Evolutionary conservation across 2,113 vertebrate species (phyloP), one percentile per base, ranked within the genome.

Genomic region (Pardalotus punctatus): DNA sequence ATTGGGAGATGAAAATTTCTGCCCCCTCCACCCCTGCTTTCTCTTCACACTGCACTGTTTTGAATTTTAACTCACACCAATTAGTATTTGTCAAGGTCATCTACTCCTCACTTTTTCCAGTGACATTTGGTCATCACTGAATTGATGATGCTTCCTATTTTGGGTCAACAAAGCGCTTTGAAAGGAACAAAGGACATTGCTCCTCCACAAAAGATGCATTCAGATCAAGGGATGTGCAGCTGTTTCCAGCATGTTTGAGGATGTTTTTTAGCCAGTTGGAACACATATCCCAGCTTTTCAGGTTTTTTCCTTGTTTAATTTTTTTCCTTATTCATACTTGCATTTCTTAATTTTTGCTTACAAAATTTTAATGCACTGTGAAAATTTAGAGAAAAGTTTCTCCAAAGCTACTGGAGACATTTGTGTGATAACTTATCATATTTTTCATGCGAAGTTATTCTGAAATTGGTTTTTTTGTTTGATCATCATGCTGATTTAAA

Each of bases 11-110:
- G 4, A 79, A n/a, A 47, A 66, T 45, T 72, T 74, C 27, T 60
- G 23, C 22, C 7, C 21, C 1, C 6, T 7, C 8, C 1, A 0
- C 3, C 7, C 10, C 11, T 1, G 0, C 21, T 36, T 89, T 84
- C 13, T 81, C 25, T 84, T 90, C 69, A 50, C 42, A 53, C 48
- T 74, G 65, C 64, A 8, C 10, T 65, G 12, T 65, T 94, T 72
- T 65, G 74, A 93, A 93, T 91, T 87, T 76, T 81, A 87, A 48
- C 47, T 60, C 57, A 53, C 23, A n/a, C 71, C 58, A 53, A 4
- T 85, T 82, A 85, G 15, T 70, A 61, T 76, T 94, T 85, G 4
- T 93, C 65, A 89, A 71, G 61, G n/a, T 50, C 33, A 51, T 28
- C 65, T 85, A 12, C 28, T 53, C 23, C 58, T 93, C 62, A 25